These are phyloP conservation scores for Meda fulgida DNA, from an alignment of 2,797 vertebrate genomes.

Conservation along the genomic window DNA sequence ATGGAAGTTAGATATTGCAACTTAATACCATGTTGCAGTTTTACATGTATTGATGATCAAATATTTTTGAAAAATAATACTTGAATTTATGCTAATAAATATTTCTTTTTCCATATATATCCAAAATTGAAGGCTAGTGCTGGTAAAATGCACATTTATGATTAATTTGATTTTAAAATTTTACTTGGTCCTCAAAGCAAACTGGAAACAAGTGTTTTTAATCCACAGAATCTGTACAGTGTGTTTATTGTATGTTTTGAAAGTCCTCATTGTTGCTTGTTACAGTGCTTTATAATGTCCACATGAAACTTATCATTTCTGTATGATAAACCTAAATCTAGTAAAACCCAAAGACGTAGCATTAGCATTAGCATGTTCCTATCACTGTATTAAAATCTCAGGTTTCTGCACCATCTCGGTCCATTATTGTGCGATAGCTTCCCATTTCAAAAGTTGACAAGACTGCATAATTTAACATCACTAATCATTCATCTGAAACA, in stretches of 20 bases:
- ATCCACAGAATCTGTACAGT: slow-evolving; percentile 18
- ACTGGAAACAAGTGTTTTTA: slow-evolving; percentile 29
- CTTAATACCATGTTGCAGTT: slow-evolving; percentile 8
- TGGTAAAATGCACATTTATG: slow-evolving; percentile 2
- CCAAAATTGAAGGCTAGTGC: slow-evolving; percentile 26
- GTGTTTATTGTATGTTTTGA: slow-evolving; percentile 16
- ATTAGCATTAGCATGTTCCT: slow-evolving; percentile 41
- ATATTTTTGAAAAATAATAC: slow-evolving; percentile 32
- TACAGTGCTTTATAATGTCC: slow-evolving; percentile 28
- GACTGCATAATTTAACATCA: slow-evolving; percentile 10
- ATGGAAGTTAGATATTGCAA: background rate
- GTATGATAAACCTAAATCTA: slow-evolving; percentile 40
- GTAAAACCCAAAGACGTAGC: slow-evolving; percentile 47
- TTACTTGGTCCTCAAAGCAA: slow-evolving; percentile 11
- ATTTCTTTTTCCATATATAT: background rate
- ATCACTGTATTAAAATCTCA: slow-evolving; percentile 49
- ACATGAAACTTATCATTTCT: slow-evolving; percentile 24
- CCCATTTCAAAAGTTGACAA: background rate
- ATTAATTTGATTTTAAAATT: slow-evolving; percentile 22
- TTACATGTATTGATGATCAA: slow-evolving; percentile 5
- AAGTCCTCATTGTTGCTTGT: slow-evolving; percentile 9
- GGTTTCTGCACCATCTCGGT: slow-evolving; percentile 31
- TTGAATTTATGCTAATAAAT: slow-evolving; percentile 37
- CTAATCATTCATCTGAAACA: slow-evolving; percentile 19
- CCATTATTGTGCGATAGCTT: slow-evolving; percentile 38